Conservation (phyloP, 2,888 invertebrate species). For the Chesias legatella region DNA sequence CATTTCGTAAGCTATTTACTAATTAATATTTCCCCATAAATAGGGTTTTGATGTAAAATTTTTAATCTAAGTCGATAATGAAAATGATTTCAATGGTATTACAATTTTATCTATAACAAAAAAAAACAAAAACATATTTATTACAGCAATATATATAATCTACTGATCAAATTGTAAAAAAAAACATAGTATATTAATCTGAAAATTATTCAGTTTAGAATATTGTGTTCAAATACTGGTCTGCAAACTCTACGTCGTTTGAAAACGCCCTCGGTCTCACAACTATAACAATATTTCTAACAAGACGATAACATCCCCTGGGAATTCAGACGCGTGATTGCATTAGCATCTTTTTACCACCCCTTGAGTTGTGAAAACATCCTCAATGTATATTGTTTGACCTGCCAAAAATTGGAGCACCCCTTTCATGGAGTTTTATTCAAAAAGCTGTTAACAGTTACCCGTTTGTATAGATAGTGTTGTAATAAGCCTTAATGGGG, state of each 20-base stretch:
- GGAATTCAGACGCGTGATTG: slow-evolving; percentile 52
- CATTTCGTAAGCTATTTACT: background rate
- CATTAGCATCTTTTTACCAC: slow-evolving; percentile 60
- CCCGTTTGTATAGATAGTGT: slow-evolving; percentile 22
- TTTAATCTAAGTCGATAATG: no score
- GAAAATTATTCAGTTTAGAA: no score
- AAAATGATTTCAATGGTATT: no score
- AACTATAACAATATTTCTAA: slow-evolving; percentile 44
- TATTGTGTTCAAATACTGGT: no score
- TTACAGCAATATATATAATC: no score
- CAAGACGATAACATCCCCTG: slow-evolving; percentile 42
- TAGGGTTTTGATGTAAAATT: no score
- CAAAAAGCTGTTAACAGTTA: slow-evolving; percentile 29
- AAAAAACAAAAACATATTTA: no score
- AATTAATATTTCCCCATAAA: no score
- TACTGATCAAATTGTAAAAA: no score
- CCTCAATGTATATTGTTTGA: slow-evolving; percentile 68
- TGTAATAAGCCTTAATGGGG: slow-evolving; percentile 9
- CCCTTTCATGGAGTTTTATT: slow-evolving; percentile 54
- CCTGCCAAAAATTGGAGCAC: slow-evolving; percentile 55
- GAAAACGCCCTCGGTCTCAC: slow-evolving; percentile 33
- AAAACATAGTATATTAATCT: no score
- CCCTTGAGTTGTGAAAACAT: slow-evolving; percentile 59
- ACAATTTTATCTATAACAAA: no score
- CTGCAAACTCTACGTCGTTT: no score